Conservation (phyloP, 1,140 invertebrate species). For the Drosophila ficusphila region DNA sequence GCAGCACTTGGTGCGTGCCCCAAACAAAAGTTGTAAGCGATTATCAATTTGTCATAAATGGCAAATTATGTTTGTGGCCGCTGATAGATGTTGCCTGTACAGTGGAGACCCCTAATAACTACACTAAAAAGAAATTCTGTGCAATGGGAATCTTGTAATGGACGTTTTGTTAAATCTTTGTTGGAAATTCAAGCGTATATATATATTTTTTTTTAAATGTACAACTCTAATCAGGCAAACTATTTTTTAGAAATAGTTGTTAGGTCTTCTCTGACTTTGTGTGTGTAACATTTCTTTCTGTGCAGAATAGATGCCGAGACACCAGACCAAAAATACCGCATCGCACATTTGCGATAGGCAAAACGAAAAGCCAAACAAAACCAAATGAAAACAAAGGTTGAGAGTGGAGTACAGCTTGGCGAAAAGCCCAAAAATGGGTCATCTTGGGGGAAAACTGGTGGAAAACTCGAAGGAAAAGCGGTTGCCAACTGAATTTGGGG, state of each 20-base stretch:
- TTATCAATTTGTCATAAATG: slow-evolving; percentile 83
- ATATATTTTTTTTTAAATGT: neutral
- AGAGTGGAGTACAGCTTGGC: slow-evolving; percentile 12
- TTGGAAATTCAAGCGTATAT: too few species aligned
- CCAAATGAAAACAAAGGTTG: slow-evolving; percentile 25
- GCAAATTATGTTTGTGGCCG: slow-evolving; percentile 51
- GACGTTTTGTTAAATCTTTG: too few species aligned
- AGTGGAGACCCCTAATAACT: neutral
- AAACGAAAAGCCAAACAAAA: slow-evolving; percentile 16
- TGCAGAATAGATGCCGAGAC: neutral
- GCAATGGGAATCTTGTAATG: too few species aligned
- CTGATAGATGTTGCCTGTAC: slow-evolving; percentile 64
- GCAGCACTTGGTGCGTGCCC: slow-evolving; percentile 67
- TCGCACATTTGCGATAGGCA: slow-evolving; percentile 61
- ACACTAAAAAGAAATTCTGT: neutral
- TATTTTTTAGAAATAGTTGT: too few species aligned
- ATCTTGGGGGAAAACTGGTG: slow-evolving; percentile 23
- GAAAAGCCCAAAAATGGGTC: slow-evolving; percentile 71
- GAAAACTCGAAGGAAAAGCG: neutral
- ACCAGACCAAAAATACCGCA: slow-evolving; percentile 55
- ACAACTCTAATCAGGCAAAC: too few species aligned
- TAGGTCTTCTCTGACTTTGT: neutral
- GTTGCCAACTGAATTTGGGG: slow-evolving; percentile 1
- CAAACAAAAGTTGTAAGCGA: slow-evolving; percentile 70
- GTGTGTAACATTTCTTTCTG: neutral